Base-by-base conservation (phyloP, 2,113 vertebrate species). In the Pedetes capensis region DNA sequence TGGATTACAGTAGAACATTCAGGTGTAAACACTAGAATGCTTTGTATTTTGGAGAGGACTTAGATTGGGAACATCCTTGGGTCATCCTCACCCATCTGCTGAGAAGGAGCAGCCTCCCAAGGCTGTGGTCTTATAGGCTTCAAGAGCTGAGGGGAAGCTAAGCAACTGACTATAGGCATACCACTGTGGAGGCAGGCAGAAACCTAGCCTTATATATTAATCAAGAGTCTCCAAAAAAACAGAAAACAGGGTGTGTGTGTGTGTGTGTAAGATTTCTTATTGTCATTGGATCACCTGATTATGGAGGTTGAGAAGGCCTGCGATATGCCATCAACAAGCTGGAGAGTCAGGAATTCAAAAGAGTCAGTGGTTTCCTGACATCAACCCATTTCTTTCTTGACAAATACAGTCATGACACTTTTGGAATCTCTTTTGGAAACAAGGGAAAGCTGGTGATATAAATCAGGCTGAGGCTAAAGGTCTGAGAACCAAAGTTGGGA, bases 331-430 rank as follows among this genome's bases (percentile, higher is more conserved):
- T 80, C 23, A 66, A 25, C 7, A 80, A 12, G 10, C 32, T 80
- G 27, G 75, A 55, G n/a, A 81, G 57, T 20, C 37, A 57, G 64
- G 64, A 97, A 97, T 91, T 81, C 84, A 84, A 96, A 97, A 84
- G 72, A 96, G 66, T 93, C 93, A 97, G 75, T 93, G 83, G 34
- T 25, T 96, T 97, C 87, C 95, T 95, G 59, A 98, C 20, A 91
- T 96, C 96, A 93, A 90, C 86, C 84, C 37, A 44, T 97, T 96
- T 96, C 82, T 95, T 96, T 79, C 94, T 96, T 94, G 87, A 96
- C 82, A 96, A 95, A 96, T 90, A 81, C 68, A 91, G 68, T 81
- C 55, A 74, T 44, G 17, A n/a, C 68, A 51, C 83, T 91, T 95
- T 89, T 75, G 14, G 88, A 88, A 90, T 92, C 79, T n/a, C n/a